Base-by-base conservation (phyloP, 1,140 invertebrate species). In the Pseudomyrmex pallidus region DNA sequence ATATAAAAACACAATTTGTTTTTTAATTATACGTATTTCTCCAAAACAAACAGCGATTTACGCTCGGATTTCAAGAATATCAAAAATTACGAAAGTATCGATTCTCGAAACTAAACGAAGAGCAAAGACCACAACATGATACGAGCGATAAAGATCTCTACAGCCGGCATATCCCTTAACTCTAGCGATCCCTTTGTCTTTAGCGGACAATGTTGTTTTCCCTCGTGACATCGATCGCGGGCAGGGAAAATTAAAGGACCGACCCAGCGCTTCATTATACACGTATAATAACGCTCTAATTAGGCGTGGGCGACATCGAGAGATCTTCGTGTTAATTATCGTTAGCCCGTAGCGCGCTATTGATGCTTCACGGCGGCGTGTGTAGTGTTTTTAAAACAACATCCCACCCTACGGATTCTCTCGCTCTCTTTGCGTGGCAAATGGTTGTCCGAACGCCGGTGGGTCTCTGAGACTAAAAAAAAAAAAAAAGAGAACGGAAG, bases 251-350 rank as follows among this genome's bases (percentile, higher is more conserved):
- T 78, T 77, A 77, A 72, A 48, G 35, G 63, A 72, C 13, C 72
- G 22, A 25, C 22, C 35, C 52, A 54, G 48, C 44, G 70, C 57
- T 73, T 67, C 72, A 83, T 84, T 87, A 87, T 78, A 57, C 15
- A 70, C 50, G 48, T 87, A 85, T 87, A 88, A 88, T 85, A 35
- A 17, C 46, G 64, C 48, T 84, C 74, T 72, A 89, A 89, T 89
- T 89, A 89, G 74, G 68, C 68, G 63, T 68, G 74, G 48, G 63
- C 64, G 84, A 85, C 83, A 86, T 15, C 63, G 46, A 25, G 35
- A 54, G 57, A 70, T 80, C 35, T 22, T 20, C 13, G 46, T 64
- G 50, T 88, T 89, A 89, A 89, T 89, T 88, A 73, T 50, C 56
- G 10, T 67, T 66, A 20, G 9, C 52, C 15, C 1, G 66, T 73